Base-by-base conservation (phyloP, 1,140 invertebrate genomes). In the Trachelipus rathkii region DNA sequence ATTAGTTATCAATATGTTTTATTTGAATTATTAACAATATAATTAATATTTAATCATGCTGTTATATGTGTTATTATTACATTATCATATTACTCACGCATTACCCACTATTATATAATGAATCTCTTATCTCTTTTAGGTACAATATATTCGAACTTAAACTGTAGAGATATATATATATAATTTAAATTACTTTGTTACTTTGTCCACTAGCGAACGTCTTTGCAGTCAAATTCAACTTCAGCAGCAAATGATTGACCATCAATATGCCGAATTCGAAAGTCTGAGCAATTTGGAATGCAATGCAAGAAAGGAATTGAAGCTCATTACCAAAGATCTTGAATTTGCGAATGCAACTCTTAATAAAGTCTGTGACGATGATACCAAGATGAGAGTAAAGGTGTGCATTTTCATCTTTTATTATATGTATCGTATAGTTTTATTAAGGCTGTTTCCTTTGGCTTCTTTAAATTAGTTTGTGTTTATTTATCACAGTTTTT, bases 231-330 rank as follows among this genome's bases (percentile, higher is more conserved):
- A 76, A 33, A 71, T 76, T 13, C 74, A 66, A 4, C 50, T 33
- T 71, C 74, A 76, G 67, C 74, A 76, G 69, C 74, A 76, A 33
- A 68, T 76, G 43, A 76, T 76, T 19, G 74, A 76, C 44, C 74
- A 76, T 44, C 74, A 76, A 67, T 66, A 76, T 23, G 44, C 74
- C 0, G 74, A 76, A 45, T 71, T 66, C 24, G 74, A 76, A 44
- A 71, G 46, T 45, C 24, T 76, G 44, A 53, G 43, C n/a, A 70
- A 66, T 10, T 44, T 71, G 19, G 67, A 76, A 53, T n/a, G 19
- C 9, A 71, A 44, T 7, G 74, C 68, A 7, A 19, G 44, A 71
- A 70, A 66, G 43, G 74, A 76, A 21, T 24, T 76, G n/a, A 44
- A 19, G 9, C 50, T 53, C 19, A 50, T 76, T 19, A 71, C 33